Base-by-base conservation (phyloP, 1,140 invertebrate species). In the Tenebrio molitor region DNA sequence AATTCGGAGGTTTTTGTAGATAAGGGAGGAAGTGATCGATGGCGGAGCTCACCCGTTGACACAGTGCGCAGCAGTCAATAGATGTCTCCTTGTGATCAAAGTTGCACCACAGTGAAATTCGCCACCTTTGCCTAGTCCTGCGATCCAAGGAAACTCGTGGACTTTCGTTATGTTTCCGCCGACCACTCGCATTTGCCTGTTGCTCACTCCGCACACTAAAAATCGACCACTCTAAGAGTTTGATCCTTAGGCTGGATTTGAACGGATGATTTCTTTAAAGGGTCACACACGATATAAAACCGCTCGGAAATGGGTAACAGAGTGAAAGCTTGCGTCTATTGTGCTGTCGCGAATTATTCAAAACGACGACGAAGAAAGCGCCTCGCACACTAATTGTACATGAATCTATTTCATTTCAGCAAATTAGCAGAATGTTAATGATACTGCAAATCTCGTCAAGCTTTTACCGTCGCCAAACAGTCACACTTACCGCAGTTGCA, bases 61-160 rank as follows among this genome's bases (percentile, higher is more conserved):
- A 70, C 89, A 90, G 76, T 90, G 89, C 2, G 87, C 89, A 0
- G 89, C 89, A 7, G 88, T 90, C 12, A 89, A 78, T 12, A 89
- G 73, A 78, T 89, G 87, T 15, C 81, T 83, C 21, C 85, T 83
- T 3, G 86, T 89, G 77, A 93, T 90, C 33, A 94, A 81, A 5
- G 89, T 89, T 1, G 87, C 91, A 0, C 91, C 91, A 79, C 92
- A 94, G 74, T 93, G 91, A 81, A 93, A 93, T 65, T 87, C 85
- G 1, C 88, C 88, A 39, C 87, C 85, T 78, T 90, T 89, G 67
- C 86, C 84, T 12, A 95, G 82, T 19, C 88, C 89, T 0, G 87
- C 91, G 77, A 93, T 87, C 92, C 92, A 94, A 0, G 92, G 92
- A 78, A 92, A 92, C 79, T 94, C 90, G 74, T 90, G 86, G 7